Conservation (phyloP, 2,797 vertebrate species). For the Premnoplex brunnescens region DNA sequence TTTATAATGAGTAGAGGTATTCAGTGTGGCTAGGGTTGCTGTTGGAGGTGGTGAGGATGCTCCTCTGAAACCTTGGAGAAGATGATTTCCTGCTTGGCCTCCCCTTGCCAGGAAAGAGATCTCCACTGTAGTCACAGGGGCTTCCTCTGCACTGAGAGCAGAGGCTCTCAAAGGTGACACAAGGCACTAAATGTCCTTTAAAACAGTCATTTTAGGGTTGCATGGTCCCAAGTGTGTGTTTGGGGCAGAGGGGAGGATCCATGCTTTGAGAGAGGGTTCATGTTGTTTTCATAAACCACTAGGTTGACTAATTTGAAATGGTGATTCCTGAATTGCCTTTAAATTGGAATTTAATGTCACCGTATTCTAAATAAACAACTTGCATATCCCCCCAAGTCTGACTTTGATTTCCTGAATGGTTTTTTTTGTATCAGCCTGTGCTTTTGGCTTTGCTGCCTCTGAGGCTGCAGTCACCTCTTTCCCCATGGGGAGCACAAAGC, state of each 20-base stretch:
- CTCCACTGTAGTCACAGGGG: accelerated
- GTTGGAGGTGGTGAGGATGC: accelerated
- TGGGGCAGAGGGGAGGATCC: background rate
- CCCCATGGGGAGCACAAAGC: background rate
- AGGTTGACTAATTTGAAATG: background rate
- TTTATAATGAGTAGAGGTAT: too few species aligned
- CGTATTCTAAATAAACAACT: background rate
- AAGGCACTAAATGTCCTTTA: background rate
- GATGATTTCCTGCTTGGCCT: background rate
- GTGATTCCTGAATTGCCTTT: background rate
- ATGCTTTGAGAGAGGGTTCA: background rate
- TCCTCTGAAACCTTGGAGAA: background rate
- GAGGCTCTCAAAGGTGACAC: background rate
- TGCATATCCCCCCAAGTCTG: too few species aligned
- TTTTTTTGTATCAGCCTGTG: background rate
- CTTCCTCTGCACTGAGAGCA: background rate
- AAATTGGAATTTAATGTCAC: background rate
- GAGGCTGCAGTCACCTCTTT: background rate
- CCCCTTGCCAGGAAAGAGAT: background rate
- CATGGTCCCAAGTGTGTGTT: background rate
- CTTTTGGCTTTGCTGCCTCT: background rate
- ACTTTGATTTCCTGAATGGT: background rate
- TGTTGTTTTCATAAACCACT: background rate
- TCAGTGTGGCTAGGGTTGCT: background rate
- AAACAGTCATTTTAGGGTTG: background rate